These are phyloP conservation scores for Phrynocephalus vlangalii DNA, from an alignment of 2,797 vertebrate species.

Conservation along the genomic window DNA sequence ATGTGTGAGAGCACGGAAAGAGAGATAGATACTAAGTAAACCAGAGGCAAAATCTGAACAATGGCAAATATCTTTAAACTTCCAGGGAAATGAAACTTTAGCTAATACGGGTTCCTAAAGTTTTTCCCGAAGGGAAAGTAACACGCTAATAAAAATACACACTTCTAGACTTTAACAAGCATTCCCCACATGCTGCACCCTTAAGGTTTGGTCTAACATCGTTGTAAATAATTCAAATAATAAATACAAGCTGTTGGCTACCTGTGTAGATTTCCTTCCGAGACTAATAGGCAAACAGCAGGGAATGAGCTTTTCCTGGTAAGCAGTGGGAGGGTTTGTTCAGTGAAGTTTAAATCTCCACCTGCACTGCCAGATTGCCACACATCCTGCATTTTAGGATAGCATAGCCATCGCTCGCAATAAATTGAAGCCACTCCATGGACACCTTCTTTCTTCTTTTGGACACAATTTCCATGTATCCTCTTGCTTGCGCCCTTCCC, in stretches of 20 bases:
- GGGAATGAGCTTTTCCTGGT: slow-evolving; percentile 43
- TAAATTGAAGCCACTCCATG: slow-evolving; percentile 51
- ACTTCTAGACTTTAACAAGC: slow-evolving; percentile 1
- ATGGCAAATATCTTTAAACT: background rate
- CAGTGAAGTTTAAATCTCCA: slow-evolving; percentile 18
- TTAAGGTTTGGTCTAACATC: slow-evolving; percentile 9
- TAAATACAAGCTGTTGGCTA: slow-evolving; percentile 30
- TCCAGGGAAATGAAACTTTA: background rate
- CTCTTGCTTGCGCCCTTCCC: slow-evolving; percentile 16
- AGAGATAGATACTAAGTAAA: background rate
- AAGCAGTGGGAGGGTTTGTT: background rate
- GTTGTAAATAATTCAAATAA: slow-evolving; percentile 36
- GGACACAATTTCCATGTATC: slow-evolving; percentile 48
- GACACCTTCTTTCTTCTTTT: slow-evolving; percentile 57
- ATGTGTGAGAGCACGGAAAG: background rate
- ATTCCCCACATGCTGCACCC: background rate
- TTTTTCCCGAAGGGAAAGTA: background rate
- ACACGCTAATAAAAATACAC: background rate
- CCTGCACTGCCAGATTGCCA: slow-evolving; percentile 37
- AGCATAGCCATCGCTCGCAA: slow-evolving; percentile 36
- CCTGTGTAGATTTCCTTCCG: slow-evolving; percentile 23
- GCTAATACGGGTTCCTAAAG: background rate
- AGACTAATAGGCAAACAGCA: slow-evolving; percentile 48
- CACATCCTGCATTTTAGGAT: slow-evolving; percentile 15
- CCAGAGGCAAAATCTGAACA: background rate